These are phyloP conservation scores for Cerastis rubricosa DNA, from an alignment of 2,888 invertebrate species.

Conservation along the genomic window DNA sequence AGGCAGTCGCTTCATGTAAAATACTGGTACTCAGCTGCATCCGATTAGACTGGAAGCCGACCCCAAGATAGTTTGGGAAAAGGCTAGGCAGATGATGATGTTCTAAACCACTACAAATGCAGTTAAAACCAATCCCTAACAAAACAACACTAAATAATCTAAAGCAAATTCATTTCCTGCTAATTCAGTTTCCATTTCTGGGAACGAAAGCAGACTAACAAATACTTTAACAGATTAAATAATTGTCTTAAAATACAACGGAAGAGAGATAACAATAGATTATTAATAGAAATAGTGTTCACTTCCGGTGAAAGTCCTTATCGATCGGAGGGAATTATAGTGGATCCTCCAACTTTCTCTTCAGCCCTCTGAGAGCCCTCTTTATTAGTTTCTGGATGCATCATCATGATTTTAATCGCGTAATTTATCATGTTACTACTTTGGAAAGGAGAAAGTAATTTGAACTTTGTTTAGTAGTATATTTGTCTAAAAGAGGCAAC, in stretches of 20 bases:
- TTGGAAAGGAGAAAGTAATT: background rate
- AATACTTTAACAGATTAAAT: background rate
- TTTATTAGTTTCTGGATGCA: conserved; percentile 50
- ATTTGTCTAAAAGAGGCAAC: background rate
- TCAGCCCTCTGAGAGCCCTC: conserved; percentile 65
- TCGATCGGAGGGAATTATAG: conserved; percentile 59
- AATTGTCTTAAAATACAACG: conserved; percentile 30
- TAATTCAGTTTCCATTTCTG: conserved; percentile 22
- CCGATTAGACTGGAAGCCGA: too few relatives aligned
- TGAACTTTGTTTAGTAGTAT: background rate
- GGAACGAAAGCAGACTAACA: conserved; percentile 19
- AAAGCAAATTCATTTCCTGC: background rate
- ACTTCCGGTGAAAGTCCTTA: conserved; percentile 77
- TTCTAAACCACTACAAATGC: background rate
- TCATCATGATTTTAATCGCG: conserved; percentile 46
- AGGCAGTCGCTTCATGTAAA: too few relatives aligned
- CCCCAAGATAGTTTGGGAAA: too few relatives aligned
- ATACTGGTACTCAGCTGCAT: too few relatives aligned
- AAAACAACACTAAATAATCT: conserved; percentile 1
- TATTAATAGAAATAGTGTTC: conserved; percentile 50
- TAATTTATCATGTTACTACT: conserved; percentile 6
- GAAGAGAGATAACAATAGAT: conserved; percentile 38
- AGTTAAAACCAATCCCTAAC: conserved; percentile 4
- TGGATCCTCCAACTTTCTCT: conserved; percentile 72
- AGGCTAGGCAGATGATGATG: too few relatives aligned